Evolutionary conservation across 1,140 invertebrate genomes (phyloP).

Genomic region (Chionoecetes opilio): DNA sequence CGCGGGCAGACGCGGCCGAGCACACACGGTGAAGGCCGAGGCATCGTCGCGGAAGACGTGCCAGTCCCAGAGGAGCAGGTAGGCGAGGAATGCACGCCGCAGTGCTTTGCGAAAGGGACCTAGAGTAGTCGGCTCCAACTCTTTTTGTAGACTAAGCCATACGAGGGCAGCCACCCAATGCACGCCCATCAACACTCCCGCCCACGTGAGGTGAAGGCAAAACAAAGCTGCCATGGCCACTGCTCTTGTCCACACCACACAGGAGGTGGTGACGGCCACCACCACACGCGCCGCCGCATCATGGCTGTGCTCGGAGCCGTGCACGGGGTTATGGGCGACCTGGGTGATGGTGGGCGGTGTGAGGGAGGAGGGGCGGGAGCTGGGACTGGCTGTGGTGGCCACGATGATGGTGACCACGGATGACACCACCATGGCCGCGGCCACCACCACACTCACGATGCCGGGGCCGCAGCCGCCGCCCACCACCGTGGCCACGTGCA

Average conservation of each 20-base stretch:
- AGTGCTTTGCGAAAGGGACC: constrained; percentile 62
- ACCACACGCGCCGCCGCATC: constrained; percentile 72
- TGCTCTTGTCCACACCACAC: constrained; percentile 76
- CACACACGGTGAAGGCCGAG: constrained; percentile 72
- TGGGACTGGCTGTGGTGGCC: constrained; percentile 67
- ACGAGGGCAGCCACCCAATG: constrained; percentile 77
- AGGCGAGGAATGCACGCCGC: constrained; percentile 73
- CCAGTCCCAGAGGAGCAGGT: constrained; percentile 79
- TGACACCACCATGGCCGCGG: constrained; percentile 67
- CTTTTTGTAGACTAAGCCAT: constrained; percentile 77
- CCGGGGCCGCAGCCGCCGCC: constrained; percentile 37
- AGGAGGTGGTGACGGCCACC: constrained; percentile 73
- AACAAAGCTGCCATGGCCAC: constrained; percentile 75
- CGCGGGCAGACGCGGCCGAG: constrained; percentile 73
- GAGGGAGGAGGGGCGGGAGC: constrained; percentile 72
- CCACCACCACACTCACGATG: constrained; percentile 57
- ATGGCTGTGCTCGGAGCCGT: constrained; percentile 60
- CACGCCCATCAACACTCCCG: constrained; percentile 59
- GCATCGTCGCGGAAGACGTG: constrained; percentile 72
- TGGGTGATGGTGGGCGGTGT: constrained; percentile 77
- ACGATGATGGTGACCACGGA: constrained; percentile 72
- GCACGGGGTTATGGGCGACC: constrained; percentile 65
- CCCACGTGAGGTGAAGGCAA: constrained; percentile 73
- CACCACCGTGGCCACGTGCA: constrained; percentile 74
- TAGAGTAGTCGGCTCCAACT: constrained; percentile 59